Evolutionary conservation across 1,140 invertebrate genomes (phyloP).

Genomic region (Steinernema khuongi): DNA sequence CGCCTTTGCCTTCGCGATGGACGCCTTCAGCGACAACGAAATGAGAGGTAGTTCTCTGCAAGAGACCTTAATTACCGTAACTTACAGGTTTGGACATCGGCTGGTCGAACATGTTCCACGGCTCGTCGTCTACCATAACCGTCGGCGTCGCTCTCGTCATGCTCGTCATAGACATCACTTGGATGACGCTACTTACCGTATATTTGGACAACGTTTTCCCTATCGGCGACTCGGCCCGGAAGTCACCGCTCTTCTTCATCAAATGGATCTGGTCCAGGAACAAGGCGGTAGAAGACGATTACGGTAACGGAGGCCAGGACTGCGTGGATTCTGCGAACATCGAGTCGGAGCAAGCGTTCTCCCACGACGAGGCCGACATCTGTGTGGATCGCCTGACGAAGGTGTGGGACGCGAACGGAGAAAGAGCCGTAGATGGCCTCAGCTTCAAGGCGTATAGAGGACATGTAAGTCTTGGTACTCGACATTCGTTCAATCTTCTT

Average conservation of each 20-base stretch:
- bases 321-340: conserved; percentile 25
- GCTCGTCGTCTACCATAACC: neutral
- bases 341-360: conserved; percentile 1
- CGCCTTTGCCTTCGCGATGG: conserved; percentile 14
- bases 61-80: neutral
- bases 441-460: conserved; percentile 33
- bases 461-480: conserved; percentile 19
- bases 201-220: conserved; percentile 19
- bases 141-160: conserved; percentile 20
- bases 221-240: neutral
- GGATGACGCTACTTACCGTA: conserved; percentile 20
- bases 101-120: conserved; percentile 19
- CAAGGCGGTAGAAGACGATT: neutral
- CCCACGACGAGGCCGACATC: conserved; percentile 21
- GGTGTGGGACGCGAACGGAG: conserved; percentile 27
- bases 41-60: conserved; percentile 9
- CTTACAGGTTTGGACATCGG: neutral
- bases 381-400: conserved; percentile 26
- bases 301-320: conserved; percentile 9
- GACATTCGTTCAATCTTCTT: neutral
- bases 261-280: neutral
- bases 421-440: conserved; percentile 39
- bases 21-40: neutral
- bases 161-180: conserved; percentile 23
- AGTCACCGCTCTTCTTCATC: conserved; percentile 11